Conservation (phyloP, 2,797 vertebrate genomes). For the Chromis chromis region DNA sequence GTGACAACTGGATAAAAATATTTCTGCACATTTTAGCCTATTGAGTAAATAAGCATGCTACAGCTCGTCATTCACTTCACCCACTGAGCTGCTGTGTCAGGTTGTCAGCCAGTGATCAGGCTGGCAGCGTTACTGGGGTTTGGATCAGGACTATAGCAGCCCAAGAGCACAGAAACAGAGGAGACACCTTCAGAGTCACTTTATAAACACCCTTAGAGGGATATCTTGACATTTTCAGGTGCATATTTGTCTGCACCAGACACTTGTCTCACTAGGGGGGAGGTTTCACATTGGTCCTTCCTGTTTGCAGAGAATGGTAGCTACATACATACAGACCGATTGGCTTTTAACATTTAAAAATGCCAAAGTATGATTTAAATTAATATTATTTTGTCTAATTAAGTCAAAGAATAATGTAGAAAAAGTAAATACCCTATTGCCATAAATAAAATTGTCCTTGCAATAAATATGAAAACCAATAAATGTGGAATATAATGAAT, state of each 20-base stretch:
- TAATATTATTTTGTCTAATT: neutral
- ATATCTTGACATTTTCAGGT: slow-evolving; percentile 10
- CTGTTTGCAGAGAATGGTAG: too few relatives aligned
- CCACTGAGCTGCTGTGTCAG: neutral
- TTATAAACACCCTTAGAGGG: neutral
- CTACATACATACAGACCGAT: neutral
- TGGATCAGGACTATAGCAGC: too few relatives aligned
- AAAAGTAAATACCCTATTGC: too few relatives aligned
- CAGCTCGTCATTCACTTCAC: neutral
- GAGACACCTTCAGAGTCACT: neutral
- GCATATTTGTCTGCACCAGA: neutral
- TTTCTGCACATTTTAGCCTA: neutral
- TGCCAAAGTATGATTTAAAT: neutral
- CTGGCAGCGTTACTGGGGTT: neutral
- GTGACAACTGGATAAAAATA: neutral
- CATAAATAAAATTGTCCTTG: neutral
- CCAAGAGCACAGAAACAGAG: neutral
- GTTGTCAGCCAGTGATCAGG: neutral
- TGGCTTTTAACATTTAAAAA: neutral
- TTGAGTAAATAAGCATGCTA: neutral
- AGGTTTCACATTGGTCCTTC: neutral
- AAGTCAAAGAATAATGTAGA: too few relatives aligned
- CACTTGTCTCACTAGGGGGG: too few relatives aligned
- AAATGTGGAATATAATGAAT: too few relatives aligned
- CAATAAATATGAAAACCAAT: neutral